Evolutionary conservation across 2,797 vertebrate species (phyloP), one percentile per base, ranked within the genome.

Genomic region (Craterocephalus amniculus): DNA sequence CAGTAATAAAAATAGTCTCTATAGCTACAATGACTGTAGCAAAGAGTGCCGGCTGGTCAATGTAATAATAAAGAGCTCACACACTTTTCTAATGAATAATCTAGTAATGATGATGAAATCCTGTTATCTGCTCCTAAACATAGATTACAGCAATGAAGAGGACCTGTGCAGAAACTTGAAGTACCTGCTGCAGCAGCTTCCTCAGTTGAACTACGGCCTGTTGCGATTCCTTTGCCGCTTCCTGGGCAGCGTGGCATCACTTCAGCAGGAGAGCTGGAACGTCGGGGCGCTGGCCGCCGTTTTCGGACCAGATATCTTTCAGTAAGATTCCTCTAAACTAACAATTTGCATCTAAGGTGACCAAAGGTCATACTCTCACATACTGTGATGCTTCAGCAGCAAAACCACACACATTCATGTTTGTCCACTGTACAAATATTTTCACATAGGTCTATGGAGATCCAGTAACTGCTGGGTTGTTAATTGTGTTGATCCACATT

Each of bases 181-280:
- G 90, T 97, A 96, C 93, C 93, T 96, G 88, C 95, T 99, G 90
- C 97, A 98, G 93, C 96, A 98, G 94, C 96, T 99, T 92, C 97
- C 97, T 48, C 95, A 95, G 93, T 90, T 97, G 90, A 98, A 98
- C 95, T 98, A 97, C 83, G 95, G 95, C 90, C 95, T 99, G 87
- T 95, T 99, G 79, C 96, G 97, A 73, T 99, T 98, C 93, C 94
- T 99, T 74, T 98, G 97, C 89, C 96, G 96, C 85, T 99, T 99
- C 94, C 94, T 99, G 93, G 93, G 95, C 85, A 96, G 96, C 1
- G 97, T 98, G 93, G 97, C 95, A 49, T 96, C 97, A 0, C 95
- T 98, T 91, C 97, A 99, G 94, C 96, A 95, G 90, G 95, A 97
- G 87, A 96, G 95, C 90, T 98, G 97, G 97, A 96, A 95, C 80